Evolutionary conservation across 1,140 invertebrate genomes (phyloP).

Genomic region (Drosophila takahashii): DNA sequence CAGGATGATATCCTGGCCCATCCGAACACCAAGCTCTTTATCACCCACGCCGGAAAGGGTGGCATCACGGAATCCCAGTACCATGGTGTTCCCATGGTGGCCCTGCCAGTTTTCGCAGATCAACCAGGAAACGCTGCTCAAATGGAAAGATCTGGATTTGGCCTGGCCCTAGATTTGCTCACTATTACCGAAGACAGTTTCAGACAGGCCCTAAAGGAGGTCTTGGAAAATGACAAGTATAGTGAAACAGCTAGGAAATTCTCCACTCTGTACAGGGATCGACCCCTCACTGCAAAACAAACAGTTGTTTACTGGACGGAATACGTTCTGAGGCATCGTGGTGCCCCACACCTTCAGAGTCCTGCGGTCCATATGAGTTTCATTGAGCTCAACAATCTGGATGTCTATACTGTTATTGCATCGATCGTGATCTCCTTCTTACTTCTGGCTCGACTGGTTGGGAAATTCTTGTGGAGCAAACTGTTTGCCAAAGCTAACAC

Average conservation of each 20-base stretch:
- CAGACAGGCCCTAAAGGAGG: conserved; percentile 35
- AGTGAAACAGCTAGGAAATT: conserved; percentile 42
- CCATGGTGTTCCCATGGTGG: conserved; percentile 89
- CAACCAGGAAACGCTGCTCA: conserved; percentile 86
- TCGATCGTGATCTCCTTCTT: conserved; percentile 9
- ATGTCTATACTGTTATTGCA: conserved; percentile 57
- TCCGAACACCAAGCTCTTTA: conserved; percentile 88
- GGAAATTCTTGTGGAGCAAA: conserved; percentile 21
- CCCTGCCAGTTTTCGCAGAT: conserved; percentile 89
- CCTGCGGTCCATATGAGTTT: conserved; percentile 61
- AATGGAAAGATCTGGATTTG: conserved; percentile 85
- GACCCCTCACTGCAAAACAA: conserved; percentile 79
- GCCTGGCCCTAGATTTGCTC: conserved; percentile 76
- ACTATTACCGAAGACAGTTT: conserved; percentile 83
- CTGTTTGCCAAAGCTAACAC: not conserved
- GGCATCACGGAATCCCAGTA: conserved; percentile 90
- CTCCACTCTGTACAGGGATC: conserved; percentile 70
- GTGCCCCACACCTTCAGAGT: conserved; percentile 82
- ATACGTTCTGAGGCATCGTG: conserved; percentile 85
- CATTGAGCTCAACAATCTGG: conserved; percentile 65
- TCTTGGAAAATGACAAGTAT: conserved; percentile 67
- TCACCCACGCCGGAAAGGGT: conserved; percentile 90
- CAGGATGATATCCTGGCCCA: conserved; percentile 90
- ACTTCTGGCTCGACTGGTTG: conserved; percentile 7
- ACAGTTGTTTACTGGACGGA: conserved; percentile 85